Evolutionary conservation across 2,888 invertebrate species (phyloP).

Genomic region (Odontocolon sp.): DNA sequence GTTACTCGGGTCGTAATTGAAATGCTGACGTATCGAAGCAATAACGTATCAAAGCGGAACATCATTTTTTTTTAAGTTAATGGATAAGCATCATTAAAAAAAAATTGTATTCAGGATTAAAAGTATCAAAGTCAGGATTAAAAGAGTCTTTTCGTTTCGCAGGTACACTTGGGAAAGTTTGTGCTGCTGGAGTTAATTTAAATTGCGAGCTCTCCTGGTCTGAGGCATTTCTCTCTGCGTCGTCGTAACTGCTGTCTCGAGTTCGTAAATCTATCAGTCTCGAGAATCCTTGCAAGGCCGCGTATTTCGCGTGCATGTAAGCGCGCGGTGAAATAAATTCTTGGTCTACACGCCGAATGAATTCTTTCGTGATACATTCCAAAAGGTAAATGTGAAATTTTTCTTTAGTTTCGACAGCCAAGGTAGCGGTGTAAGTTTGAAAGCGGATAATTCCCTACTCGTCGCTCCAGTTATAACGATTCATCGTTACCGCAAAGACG

Average conservation of each 20-base stretch:
- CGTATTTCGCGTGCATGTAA: neutral
- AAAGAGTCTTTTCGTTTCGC: neutral
- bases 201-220: neutral
- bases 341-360: slow-evolving; percentile 16
- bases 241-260: slow-evolving; percentile 15
- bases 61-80: too few species aligned
- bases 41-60: neutral
- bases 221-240: neutral
- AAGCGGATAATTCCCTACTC: too few species aligned
- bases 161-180: neutral
- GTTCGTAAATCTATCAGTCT: slow-evolving; percentile 46
- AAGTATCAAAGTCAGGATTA: neutral
- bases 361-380: too few species aligned
- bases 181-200: slow-evolving; percentile 9
- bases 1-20: slow-evolving; percentile 16
- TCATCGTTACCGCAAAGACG: too few species aligned
- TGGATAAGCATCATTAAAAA: too few species aligned
- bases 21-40: neutral
- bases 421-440: too few species aligned
- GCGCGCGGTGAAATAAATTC: neutral
- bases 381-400: neutral
- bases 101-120: neutral
- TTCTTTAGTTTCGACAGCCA: neutral
- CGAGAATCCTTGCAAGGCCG: slow-evolving; percentile 47
- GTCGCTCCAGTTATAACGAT: too few species aligned